A percentile compares a stretch with the other conserved stretches of the same genome.
These are phyloP conservation scores for Mesaphorura yosii DNA, from an alignment of 1,140 invertebrate species.

Conservation along the genomic window DNA sequence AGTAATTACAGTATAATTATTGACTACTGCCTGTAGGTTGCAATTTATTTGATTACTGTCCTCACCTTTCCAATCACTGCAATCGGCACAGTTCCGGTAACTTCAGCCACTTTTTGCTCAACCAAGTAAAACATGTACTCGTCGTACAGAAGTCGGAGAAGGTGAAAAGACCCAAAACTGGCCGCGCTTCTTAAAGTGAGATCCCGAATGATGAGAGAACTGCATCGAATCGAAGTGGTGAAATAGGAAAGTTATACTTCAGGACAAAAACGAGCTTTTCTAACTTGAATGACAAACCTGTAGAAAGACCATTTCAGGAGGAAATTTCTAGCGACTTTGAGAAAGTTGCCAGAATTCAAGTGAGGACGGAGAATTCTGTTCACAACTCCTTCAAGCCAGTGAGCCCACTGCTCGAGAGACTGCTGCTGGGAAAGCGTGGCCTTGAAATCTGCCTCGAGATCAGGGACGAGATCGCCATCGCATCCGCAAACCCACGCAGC, in stretches of 20 bases:
- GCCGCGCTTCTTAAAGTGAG: constrained; percentile 88
- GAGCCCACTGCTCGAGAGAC: constrained; percentile 90
- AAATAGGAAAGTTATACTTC: constrained; percentile 14
- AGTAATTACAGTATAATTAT: no score
- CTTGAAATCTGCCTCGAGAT: constrained; percentile 88
- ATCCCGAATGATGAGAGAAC: constrained; percentile 92
- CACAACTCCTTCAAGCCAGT: constrained; percentile 84
- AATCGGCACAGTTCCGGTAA: constrained; percentile 79
- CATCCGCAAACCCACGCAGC: constrained; percentile 97
- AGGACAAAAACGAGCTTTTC: not conserved
- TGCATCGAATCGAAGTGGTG: constrained; percentile 37
- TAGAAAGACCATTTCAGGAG: constrained; percentile 99
- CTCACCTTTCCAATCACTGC: constrained; percentile 69
- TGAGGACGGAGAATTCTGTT: constrained; percentile 61
- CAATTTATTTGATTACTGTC: not conserved
- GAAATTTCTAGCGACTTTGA: constrained; percentile 85
- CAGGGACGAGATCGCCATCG: constrained; percentile 69
- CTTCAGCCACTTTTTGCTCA: constrained; percentile 88
- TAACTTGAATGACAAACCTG: constrained; percentile 46
- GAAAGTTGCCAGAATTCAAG: constrained; percentile 69
- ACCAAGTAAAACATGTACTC: constrained; percentile 99
- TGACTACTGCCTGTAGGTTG: not conserved
- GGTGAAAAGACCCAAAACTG: constrained; percentile 97
- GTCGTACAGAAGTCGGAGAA: constrained; percentile 92
- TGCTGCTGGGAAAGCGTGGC: constrained; percentile 82